phyloP scores from a whole-genome alignment of 1,140 invertebrate species.

The Triops cancriformis region DNA sequence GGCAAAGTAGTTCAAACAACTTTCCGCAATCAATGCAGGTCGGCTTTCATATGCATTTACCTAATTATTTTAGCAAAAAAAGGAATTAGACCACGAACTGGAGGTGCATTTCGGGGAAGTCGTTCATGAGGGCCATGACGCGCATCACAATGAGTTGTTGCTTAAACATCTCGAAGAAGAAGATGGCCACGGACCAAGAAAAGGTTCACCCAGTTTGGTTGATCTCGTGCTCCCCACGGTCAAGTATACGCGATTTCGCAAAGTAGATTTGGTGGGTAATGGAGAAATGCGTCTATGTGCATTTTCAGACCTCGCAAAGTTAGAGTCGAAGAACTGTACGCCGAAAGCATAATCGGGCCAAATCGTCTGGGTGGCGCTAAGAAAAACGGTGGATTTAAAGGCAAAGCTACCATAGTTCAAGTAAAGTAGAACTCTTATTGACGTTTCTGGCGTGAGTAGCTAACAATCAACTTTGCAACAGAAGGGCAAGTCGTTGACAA shows the following conservation, averaged over 20 bases:
- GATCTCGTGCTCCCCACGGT: background rate
- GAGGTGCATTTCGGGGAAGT: conserved; percentile 17
- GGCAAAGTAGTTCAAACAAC: conserved; percentile 11
- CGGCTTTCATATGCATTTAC: background rate
- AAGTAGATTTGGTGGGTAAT: background rate
- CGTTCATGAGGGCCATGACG: conserved; percentile 20
- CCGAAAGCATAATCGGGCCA: background rate
- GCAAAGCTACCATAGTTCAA: background rate
- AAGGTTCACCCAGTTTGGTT: conserved; percentile 12
- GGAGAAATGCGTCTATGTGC: background rate
- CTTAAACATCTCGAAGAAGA: conserved; percentile 27
- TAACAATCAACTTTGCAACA: background rate
- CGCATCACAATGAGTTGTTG: conserved; percentile 22
- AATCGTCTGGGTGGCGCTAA: background rate
- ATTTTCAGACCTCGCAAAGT: background rate
- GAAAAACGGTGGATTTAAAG: background rate
- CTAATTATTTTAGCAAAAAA: conserved; percentile 20
- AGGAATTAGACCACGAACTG: conserved; percentile 20
- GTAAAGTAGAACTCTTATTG: background rate
- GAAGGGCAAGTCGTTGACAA: conserved; percentile 6
- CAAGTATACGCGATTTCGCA: background rate
- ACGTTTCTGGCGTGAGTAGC: background rate
- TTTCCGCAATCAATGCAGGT: background rate
- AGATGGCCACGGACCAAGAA: conserved; percentile 23
- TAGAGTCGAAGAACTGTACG: background rate